These are phyloP conservation scores for Eurystomus gularis DNA, from an alignment of 2,113 vertebrate genomes.

Conservation along the genomic window DNA sequence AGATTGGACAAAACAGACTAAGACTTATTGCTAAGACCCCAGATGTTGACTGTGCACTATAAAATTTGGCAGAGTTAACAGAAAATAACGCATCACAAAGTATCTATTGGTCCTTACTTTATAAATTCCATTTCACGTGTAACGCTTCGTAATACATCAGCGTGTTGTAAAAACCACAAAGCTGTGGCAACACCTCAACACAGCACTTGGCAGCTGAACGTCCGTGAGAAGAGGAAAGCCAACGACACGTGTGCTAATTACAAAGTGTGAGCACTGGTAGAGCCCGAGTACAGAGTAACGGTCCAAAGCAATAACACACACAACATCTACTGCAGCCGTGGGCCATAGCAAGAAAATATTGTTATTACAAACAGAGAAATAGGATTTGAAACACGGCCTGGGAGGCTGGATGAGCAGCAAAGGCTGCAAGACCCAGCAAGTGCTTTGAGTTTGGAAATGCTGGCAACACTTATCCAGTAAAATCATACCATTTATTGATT, in stretches of 20 bases:
- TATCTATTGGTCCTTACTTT: not conserved
- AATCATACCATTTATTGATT: not conserved
- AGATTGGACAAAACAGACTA: not conserved
- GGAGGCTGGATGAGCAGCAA: not conserved
- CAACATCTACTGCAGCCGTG: not conserved
- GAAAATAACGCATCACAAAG: not conserved
- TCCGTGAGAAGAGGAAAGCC: not conserved
- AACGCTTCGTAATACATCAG: not conserved
- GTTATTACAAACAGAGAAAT: not conserved
- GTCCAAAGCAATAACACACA: not conserved
- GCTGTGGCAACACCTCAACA: not conserved
- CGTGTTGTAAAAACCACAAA: not conserved
- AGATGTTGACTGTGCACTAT: not conserved
- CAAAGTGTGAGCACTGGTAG: rapidly evolving
- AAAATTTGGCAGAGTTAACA: not conserved
- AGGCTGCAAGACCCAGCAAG: not conserved
- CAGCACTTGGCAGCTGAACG: not conserved
- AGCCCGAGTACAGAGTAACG: rapidly evolving
- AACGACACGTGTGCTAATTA: not conserved
- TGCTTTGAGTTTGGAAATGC: not conserved
- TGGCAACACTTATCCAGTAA: not conserved
- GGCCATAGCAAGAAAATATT: not conserved
- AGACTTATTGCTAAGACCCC: not conserved
- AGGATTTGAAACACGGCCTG: not conserved
- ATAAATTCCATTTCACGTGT: not conserved